Evolutionary conservation across 2,113 vertebrate genomes (phyloP), one percentile per base, ranked within the genome.

Genomic region (Prochilodus magdalenae): DNA sequence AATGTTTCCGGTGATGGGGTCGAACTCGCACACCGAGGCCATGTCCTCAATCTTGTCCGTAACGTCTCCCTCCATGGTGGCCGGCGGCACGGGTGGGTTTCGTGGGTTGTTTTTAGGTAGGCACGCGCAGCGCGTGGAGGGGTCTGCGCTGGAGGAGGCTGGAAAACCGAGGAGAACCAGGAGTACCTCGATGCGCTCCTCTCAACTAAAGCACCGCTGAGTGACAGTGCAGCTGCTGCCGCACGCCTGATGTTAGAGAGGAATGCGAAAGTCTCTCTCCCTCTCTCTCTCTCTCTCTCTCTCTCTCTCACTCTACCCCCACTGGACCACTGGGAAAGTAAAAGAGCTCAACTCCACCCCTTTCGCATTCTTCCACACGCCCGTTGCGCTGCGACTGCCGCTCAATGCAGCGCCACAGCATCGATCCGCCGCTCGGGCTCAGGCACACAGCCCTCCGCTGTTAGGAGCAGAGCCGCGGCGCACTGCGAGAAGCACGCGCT

Each of bases 21-120:
- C 96, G 89, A 96, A 94, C 89, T 94, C 94, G 79, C 91, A 91
- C 88, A 96, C 93, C 75, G 95, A 95, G 84, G 95, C 95, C 93
- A 95, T 96, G 90, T 91, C 94, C 87, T 94, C 95, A 82, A 94
- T 91, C 88, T 94, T 95, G 90, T 97, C 96, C 95, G 95, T 95
- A 79, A 91, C 94, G 89, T 94, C 94, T 83, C 93, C 93, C 90
- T 95, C 94, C 94, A 94, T 95, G 87, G 44, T 86, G 63, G 85
- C 79, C 86, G 91, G 88, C 87, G 88, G 90, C 72, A 86, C 90
- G 29, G 84, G 86, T 88, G 90, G 87, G 87, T 89, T 88, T 83
- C 83, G 80, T 4, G 8, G 53, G 15, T 1, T 1, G 53, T n/a
- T 57, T 51, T 53, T 70, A 72, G 55, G 59, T 57, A 62, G 57